Evolutionary conservation across 2,113 vertebrate genomes (phyloP).

Genomic region (Odocoileus hemionus): DNA sequence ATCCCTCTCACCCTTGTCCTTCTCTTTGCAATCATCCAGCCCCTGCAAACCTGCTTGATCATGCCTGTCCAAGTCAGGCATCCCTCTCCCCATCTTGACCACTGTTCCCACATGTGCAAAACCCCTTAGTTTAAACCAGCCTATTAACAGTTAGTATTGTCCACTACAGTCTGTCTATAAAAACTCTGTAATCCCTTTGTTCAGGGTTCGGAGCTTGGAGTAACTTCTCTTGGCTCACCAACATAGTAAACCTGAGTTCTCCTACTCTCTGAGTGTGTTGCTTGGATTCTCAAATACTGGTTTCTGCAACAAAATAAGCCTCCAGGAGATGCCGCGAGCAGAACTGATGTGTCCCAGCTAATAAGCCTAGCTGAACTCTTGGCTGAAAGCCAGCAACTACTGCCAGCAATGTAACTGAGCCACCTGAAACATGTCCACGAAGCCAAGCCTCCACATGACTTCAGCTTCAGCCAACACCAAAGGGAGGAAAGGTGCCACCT

Average conservation of each 20-base stretch:
- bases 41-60: background rate
- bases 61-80: background rate
- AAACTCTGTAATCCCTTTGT: background rate
- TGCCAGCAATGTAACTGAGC: background rate
- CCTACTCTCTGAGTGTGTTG: background rate
- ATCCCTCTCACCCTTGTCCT: background rate
- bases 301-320: background rate
- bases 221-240: background rate
- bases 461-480: background rate
- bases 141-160: background rate
- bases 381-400: background rate
- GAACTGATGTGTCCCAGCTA: background rate
- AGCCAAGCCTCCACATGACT: background rate
- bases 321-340: rapidly evolving
- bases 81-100: background rate
- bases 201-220: rapidly evolving
- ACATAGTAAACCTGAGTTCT: background rate
- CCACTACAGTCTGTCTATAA: background rate
- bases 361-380: background rate
- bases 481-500: background rate
- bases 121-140: background rate
- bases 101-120: background rate
- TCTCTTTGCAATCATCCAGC: background rate
- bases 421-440: background rate
- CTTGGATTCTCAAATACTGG: background rate